These are phyloP conservation scores for Coelogynopora nodosa DNA, from an alignment of 2,888 invertebrate genomes.

Conservation along the genomic window DNA sequence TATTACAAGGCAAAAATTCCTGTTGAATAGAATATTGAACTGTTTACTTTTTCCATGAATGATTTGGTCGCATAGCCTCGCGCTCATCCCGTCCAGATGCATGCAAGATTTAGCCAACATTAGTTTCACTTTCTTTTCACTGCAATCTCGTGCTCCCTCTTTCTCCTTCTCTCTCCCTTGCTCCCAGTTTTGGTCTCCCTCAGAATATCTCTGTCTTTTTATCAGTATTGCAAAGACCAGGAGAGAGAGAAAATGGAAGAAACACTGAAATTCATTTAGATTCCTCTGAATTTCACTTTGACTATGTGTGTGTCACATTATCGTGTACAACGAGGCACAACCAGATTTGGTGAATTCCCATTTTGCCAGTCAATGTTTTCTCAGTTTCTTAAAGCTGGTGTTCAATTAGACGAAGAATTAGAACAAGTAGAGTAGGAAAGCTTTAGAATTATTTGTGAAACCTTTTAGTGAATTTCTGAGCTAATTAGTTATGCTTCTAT, in stretches of 20 bases:
- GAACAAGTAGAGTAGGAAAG: no score
- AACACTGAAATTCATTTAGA: background rate
- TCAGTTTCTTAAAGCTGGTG: no score
- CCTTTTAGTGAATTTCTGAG: no score
- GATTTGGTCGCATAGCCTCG: background rate
- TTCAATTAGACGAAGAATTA: no score
- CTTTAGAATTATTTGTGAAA: no score
- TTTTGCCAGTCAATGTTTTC: no score
- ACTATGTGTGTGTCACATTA: background rate
- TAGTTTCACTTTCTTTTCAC: background rate
- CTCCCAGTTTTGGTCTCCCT: background rate
- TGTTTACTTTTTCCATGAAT: background rate
- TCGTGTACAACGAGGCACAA: background rate
- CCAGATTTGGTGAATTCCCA: background rate
- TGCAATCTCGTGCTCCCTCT: background rate
- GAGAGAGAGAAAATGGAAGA: background rate
- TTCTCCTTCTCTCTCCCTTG: background rate
- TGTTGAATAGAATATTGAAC: background rate
- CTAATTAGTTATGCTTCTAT: no score
- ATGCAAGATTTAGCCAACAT: background rate
- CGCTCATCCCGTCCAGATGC: background rate
- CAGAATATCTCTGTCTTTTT: background rate
- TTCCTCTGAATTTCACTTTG: background rate
- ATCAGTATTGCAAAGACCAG: background rate
- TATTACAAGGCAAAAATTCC: background rate